Conservation (phyloP, 2,113 vertebrate species). For the Passer domesticus region DNA sequence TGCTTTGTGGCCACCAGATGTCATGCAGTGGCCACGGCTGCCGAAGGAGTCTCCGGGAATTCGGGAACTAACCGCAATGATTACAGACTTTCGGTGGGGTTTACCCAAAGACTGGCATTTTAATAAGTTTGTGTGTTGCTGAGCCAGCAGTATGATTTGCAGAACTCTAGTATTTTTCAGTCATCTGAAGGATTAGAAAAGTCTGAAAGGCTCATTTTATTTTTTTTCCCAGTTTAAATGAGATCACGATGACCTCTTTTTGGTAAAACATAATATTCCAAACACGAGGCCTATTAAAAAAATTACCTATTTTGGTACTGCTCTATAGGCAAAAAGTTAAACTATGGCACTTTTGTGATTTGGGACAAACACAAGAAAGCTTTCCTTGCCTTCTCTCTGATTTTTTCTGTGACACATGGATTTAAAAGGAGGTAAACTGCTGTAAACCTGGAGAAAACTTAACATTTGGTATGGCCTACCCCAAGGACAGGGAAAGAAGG, state of each 20-base stretch:
- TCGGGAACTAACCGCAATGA: background rate
- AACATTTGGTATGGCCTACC: background rate
- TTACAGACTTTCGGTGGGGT: background rate
- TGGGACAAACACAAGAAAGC: background rate
- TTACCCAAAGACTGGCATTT: background rate
- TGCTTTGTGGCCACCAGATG: conserved; percentile 15
- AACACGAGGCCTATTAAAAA: background rate
- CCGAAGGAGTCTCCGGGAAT: background rate
- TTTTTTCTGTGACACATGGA: background rate
- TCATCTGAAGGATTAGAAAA: background rate
- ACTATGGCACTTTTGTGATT: background rate
- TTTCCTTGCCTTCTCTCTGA: background rate
- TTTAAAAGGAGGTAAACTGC: background rate
- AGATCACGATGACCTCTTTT: background rate
- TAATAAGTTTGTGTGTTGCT: background rate
- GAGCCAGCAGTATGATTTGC: background rate
- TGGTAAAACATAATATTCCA: background rate
- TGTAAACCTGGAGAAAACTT: background rate
- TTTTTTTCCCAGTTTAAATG: background rate
- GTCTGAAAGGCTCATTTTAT: background rate
- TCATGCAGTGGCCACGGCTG: background rate
- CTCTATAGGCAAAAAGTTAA: background rate
- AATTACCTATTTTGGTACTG: background rate
- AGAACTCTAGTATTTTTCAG: background rate
- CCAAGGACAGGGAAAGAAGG: background rate